Evolutionary conservation across 2,888 invertebrate genomes (phyloP), one percentile per base, ranked within the genome.

Genomic region (Chaetogeoica ovagalla): DNA sequence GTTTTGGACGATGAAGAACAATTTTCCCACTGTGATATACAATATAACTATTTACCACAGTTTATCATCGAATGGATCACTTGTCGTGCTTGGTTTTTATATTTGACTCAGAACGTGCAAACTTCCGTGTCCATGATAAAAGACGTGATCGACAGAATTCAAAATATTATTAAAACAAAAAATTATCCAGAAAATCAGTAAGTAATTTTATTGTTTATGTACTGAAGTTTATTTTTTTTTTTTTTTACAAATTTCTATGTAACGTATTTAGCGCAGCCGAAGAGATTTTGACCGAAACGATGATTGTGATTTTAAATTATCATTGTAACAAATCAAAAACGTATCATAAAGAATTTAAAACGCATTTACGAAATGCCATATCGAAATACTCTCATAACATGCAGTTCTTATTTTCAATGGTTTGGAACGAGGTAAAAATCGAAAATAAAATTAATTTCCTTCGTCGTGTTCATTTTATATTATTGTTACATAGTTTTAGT

Each of bases 311-410:
- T 23, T 82, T 88, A 39, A 86, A 86, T 82, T 82, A 81, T n/a
- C 83, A 84, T 77, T 84, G 83, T 68, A 71, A 82, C 73, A 81
- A 82, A 60, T 73, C 83, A 21, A 73, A 76, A 73, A 81, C 82
- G 8, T 62, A 82, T 19, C 83, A 82, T 72, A 70, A 81, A 37
- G 73, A 82, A 48, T 70, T 83, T n/a, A 77, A 82, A 79, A 85
- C 86, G 43, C 86, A 86, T 30, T 83, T 89, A 52, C 84, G 84
- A 62, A 84, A 85, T 48, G 88, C 88, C 0, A 82, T 90, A 1
- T 84, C 85, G 11, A 86, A 86, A 52, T 91, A 88, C 85, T 90
- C 91, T 0, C 88, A 90, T 82, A 91, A 91, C 85, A 86, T 90
- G 73, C 88, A 87, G 81, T 84, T 91, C 13, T 85, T 91, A 43